A percentile compares a stretch with the other conserved stretches of the same genome.
Evolutionary conservation across 2,888 invertebrate species (phyloP).

Genomic region (Tipula confusa): DNA sequence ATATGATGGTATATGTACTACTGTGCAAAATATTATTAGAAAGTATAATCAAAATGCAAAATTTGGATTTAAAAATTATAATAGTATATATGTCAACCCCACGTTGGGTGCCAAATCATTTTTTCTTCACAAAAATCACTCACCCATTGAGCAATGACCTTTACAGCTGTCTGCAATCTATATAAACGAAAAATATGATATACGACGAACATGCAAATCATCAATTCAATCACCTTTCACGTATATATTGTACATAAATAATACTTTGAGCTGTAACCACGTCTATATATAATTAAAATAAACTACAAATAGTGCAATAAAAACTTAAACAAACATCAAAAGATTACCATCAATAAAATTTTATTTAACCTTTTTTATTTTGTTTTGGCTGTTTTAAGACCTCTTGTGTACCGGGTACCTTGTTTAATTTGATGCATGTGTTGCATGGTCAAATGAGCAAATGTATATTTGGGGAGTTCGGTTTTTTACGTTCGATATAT

Average conservation of each 20-base stretch:
- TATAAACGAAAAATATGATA: neutral
- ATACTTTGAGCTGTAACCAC: neutral
- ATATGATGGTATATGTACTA: neutral
- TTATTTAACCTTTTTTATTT: neutral
- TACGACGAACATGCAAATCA: neutral
- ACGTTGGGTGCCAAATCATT: neutral
- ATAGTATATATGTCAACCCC: neutral
- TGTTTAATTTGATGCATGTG: too few species aligned
- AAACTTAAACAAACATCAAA: neutral
- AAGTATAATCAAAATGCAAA: neutral
- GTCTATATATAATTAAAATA: neutral
- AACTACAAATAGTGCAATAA: constrained; percentile 25
- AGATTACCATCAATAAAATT: neutral
- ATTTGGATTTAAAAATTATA: too few species aligned
- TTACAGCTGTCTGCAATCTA: neutral
- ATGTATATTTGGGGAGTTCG: too few species aligned
- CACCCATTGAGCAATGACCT: constrained; percentile 1
- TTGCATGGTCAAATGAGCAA: too few species aligned
- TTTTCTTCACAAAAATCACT: neutral
- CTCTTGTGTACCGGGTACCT: too few species aligned
- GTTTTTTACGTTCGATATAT: too few species aligned
- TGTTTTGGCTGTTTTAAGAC: neutral
- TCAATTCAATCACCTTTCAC: neutral
- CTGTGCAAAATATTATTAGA: neutral
- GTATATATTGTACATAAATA: neutral